Evolutionary conservation across 2,113 vertebrate species (phyloP).

Genomic region (Paramormyrops kingsleyae): DNA sequence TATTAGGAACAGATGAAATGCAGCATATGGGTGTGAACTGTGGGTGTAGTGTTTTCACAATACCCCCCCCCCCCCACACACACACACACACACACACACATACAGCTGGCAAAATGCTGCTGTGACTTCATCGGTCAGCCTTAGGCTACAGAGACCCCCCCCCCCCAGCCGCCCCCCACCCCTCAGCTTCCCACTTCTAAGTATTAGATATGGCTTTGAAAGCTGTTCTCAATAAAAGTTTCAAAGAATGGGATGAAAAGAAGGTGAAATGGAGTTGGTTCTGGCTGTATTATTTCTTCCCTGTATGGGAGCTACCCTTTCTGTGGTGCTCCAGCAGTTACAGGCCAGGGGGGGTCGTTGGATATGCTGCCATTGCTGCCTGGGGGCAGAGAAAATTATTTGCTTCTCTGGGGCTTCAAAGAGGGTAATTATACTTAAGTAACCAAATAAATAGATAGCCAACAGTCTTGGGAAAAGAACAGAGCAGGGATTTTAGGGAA

Average conservation of each 20-base stretch:
- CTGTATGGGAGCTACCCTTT: conserved; percentile 73
- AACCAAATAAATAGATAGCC: conserved; percentile 76
- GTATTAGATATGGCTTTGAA: conserved; percentile 54
- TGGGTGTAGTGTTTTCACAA: conserved; percentile 42
- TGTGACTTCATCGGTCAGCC: conserved; percentile 50
- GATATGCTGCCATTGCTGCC: conserved; percentile 65
- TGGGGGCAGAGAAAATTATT: conserved; percentile 70
- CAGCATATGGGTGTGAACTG: not conserved
- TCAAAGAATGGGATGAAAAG: conserved; percentile 74
- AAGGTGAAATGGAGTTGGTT: conserved; percentile 71
- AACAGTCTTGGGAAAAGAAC: conserved; percentile 62
- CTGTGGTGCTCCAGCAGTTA: conserved; percentile 59
- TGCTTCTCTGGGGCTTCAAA: conserved; percentile 76
- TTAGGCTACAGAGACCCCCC: conserved; percentile 30
- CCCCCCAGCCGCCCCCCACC: conserved; percentile 35
- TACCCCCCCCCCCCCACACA: conserved; percentile 32
- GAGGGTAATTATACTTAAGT: conserved; percentile 76
- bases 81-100: not conserved
- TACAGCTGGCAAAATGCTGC: conserved; percentile 29
- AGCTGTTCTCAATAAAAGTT: conserved; percentile 79
- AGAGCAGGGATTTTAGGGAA: conserved; percentile 65
- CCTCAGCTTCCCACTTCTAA: conserved; percentile 44
- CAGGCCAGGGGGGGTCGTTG: conserved; percentile 57
- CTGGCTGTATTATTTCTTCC: conserved; percentile 71
- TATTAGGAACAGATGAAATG: conserved; percentile 37